These are phyloP conservation scores for Leucania comma DNA, from an alignment of 2,888 invertebrate genomes.

Conservation along the genomic window DNA sequence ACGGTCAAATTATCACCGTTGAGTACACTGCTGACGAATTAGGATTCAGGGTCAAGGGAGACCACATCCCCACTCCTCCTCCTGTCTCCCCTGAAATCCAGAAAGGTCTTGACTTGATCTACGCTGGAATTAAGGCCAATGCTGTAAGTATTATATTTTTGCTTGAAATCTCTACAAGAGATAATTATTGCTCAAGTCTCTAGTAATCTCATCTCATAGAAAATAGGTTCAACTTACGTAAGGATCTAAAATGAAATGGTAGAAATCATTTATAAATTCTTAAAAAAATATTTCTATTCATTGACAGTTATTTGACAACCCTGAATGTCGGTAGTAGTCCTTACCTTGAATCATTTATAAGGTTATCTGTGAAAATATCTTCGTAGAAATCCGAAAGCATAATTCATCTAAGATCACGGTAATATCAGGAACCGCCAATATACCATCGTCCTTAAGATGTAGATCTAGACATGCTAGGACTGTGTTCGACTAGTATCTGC, in stretches of 20 bases:
- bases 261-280: too few relatives aligned
- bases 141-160: constrained; percentile 71
- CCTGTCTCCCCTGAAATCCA: constrained; percentile 96
- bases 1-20: constrained; percentile 94
- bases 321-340: too few relatives aligned
- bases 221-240: too few relatives aligned
- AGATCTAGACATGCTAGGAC: too few relatives aligned
- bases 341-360: not conserved
- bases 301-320: too few relatives aligned
- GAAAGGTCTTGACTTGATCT: constrained; percentile 96
- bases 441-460: not conserved
- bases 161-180: not conserved
- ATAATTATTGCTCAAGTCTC: too few relatives aligned
- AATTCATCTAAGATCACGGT: not conserved
- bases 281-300: too few relatives aligned
- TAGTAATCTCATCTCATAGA: too few relatives aligned
- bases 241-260: too few relatives aligned
- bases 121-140: constrained; percentile 94
- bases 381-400: not conserved
- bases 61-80: constrained; percentile 96
- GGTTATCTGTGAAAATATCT: too few relatives aligned
- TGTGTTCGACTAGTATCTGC: not conserved
- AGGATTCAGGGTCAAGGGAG: constrained; percentile 95
- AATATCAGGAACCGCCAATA: not conserved
- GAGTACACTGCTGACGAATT: constrained; percentile 95